Evolutionary conservation across 2,113 vertebrate species (phyloP).

Genomic region (Probosciger aterrimus): DNA sequence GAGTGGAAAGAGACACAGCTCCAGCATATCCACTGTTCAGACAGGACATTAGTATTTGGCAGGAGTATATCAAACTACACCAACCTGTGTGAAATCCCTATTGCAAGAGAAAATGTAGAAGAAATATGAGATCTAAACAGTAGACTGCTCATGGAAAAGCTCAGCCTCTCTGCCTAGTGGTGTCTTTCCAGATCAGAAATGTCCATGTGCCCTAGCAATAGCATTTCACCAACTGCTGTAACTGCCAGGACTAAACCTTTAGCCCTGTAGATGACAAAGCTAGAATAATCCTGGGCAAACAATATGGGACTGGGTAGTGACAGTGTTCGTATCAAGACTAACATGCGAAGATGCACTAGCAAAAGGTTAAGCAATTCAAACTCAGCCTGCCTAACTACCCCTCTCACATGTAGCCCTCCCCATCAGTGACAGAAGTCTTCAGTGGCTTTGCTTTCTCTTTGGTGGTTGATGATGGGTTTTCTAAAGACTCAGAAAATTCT

Average conservation of each 20-base stretch:
- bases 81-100: neutral
- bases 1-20: neutral
- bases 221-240: neutral
- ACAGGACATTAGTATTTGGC: neutral
- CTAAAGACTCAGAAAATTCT: neutral
- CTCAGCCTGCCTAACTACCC: neutral
- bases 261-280: neutral
- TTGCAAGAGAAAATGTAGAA: neutral
- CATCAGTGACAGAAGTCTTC: neutral
- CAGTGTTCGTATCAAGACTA: neutral
- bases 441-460: neutral
- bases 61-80: neutral
- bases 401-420: neutral
- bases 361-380: neutral
- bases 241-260: neutral
- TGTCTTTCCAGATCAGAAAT: neutral
- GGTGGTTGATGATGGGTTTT: neutral
- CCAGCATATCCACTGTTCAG: neutral
- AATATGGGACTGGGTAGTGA: neutral
- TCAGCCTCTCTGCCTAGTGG: neutral
- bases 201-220: neutral
- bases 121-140: neutral
- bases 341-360: neutral
- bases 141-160: neutral
- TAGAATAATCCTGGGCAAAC: neutral